Percentiles rank a stretch among this genome's conserved stretches.
phyloP scores from a whole-genome alignment of 35 echinoderm and acorn worm species.

The Amphiura filiformis region DNA sequence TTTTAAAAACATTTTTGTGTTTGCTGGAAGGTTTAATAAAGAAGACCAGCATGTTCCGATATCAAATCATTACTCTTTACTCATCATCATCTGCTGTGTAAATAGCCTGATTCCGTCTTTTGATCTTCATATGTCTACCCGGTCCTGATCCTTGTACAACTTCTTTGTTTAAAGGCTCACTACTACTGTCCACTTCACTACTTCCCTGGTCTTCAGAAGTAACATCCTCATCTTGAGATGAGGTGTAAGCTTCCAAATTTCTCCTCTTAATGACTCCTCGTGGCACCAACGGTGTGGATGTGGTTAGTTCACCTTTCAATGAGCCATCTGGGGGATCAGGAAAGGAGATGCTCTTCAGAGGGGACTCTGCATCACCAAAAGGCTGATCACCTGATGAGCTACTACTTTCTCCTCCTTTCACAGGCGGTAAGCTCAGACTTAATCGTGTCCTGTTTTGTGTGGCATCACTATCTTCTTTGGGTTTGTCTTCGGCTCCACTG shows the following conservation, averaged over 20 bases:
- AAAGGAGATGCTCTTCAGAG: background rate
- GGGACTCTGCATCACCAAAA: background rate
- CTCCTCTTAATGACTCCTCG: constrained; percentile 52
- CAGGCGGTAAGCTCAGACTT: background rate
- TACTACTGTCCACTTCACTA: too few species aligned
- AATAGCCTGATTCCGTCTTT: constrained; percentile 51
- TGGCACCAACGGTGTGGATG: constrained; percentile 1
- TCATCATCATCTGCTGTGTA: constrained; percentile 57
- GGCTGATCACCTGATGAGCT: background rate
- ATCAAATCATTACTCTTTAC: background rate
- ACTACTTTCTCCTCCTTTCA: background rate
- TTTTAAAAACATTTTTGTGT: too few species aligned
- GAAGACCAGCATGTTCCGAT: too few species aligned
- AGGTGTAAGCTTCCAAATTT: constrained; percentile 53
- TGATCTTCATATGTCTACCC: constrained; percentile 25
- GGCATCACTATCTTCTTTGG: background rate
- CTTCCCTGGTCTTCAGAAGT: background rate
- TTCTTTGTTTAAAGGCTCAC: too few species aligned
- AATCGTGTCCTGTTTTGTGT: background rate
- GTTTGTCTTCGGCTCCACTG: constrained; percentile 16
- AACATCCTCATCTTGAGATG: constrained; percentile 30
- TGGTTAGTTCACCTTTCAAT: background rate
- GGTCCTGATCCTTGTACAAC: constrained; percentile 17
- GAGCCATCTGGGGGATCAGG: background rate
- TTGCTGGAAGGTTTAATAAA: too few species aligned